phyloP scores from a whole-genome alignment of 2,797 vertebrate species.

The Megaceryle alcyon region DNA sequence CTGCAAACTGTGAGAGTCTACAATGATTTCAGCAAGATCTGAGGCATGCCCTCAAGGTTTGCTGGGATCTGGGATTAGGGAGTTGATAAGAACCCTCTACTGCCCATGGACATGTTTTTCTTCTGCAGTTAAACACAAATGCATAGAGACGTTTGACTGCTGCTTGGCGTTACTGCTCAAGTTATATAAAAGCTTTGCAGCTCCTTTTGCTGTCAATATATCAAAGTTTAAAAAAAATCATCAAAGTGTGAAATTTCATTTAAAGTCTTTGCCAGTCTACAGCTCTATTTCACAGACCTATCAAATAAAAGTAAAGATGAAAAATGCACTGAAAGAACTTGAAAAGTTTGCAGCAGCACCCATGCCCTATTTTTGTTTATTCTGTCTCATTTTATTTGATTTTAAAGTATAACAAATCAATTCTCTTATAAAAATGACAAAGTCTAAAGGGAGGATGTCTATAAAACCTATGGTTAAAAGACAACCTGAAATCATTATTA shows the following conservation, averaged over 20 bases:
- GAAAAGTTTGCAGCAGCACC: slow-evolving; percentile 76
- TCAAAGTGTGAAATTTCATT: slow-evolving; percentile 96
- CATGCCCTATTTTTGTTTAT: slow-evolving; percentile 77
- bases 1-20: slow-evolving; percentile 89
- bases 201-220: slow-evolving; percentile 97
- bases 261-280: slow-evolving; percentile 84
- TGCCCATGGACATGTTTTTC: slow-evolving; percentile 91
- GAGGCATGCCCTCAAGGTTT: slow-evolving; percentile 99
- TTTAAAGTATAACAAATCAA: slow-evolving; percentile 79
- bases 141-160: slow-evolving; percentile 92
- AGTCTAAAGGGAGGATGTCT: slow-evolving; percentile 40
- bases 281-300: slow-evolving; percentile 84
- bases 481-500: slow-evolving; percentile 72
- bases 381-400: slow-evolving; percentile 77
- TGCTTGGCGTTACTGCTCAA: slow-evolving; percentile 88
- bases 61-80: slow-evolving; percentile 99
- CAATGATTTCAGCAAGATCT: slow-evolving; percentile 93
- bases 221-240: slow-evolving; percentile 94
- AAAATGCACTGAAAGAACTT: slow-evolving; percentile 80
- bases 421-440: slow-evolving; percentile 70
- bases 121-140: slow-evolving; percentile 96
- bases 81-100: slow-evolving; percentile 88
- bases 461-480: slow-evolving; percentile 61
- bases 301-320: slow-evolving; percentile 85
- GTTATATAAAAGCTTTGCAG: slow-evolving; percentile 88